These are phyloP conservation scores for Zygaena filipendulae DNA, from an alignment of 2,888 invertebrate species.

Conservation along the genomic window DNA sequence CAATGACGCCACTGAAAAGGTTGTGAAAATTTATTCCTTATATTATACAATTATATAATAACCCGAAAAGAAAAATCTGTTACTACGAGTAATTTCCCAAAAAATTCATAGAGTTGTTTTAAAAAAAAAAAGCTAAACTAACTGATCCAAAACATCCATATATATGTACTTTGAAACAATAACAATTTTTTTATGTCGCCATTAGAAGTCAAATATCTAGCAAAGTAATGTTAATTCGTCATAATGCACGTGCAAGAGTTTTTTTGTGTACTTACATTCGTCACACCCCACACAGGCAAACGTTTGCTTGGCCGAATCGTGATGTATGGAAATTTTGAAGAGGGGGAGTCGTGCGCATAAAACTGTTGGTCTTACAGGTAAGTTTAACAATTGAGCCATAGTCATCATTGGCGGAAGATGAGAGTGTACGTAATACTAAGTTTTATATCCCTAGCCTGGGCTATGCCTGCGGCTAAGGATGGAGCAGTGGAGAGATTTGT, in stretches of 20 bases:
- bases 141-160: too few relatives aligned
- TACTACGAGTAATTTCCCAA: too few relatives aligned
- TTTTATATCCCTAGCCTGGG: slow-evolving; percentile 36
- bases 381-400: slow-evolving; percentile 52
- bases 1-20: too few relatives aligned
- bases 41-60: too few relatives aligned
- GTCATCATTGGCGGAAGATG: slow-evolving; percentile 41
- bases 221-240: slow-evolving; percentile 40
- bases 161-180: too few relatives aligned
- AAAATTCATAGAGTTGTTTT: too few relatives aligned
- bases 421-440: slow-evolving; percentile 44
- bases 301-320: slow-evolving; percentile 30
- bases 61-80: too few relatives aligned
- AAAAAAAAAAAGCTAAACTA: too few relatives aligned
- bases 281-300: slow-evolving; percentile 29
- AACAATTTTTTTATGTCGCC: too few relatives aligned
- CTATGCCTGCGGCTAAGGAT: slow-evolving; percentile 47
- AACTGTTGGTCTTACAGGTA: slow-evolving; percentile 41
- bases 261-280: slow-evolving; percentile 28
- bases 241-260: slow-evolving; percentile 25
- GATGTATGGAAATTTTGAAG: slow-evolving; percentile 45
- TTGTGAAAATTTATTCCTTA: too few relatives aligned
- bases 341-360: slow-evolving; percentile 53
- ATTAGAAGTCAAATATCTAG: too few relatives aligned
- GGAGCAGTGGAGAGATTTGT: slow-evolving; percentile 45